A percentile compares a stretch with the other conserved stretches of the same genome.
These are phyloP conservation scores for Cristatella mucedo DNA, from an alignment of 2,888 invertebrate species.

Conservation along the genomic window DNA sequence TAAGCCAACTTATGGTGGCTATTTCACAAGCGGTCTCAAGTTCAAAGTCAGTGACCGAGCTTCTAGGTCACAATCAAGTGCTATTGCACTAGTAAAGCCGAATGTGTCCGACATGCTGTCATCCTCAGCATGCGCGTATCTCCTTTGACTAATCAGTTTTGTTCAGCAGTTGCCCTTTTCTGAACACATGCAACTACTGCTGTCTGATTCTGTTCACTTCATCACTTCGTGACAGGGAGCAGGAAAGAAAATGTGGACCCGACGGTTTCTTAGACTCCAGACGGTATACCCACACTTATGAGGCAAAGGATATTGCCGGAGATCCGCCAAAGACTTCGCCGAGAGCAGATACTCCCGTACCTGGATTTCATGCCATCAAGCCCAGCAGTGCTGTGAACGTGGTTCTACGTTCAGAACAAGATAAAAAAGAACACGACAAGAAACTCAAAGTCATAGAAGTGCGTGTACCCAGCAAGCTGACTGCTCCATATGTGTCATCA, in stretches of 20 bases:
- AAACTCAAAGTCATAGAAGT: conserved; percentile 33
- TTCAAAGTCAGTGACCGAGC: no score
- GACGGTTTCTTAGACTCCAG: conserved; percentile 30
- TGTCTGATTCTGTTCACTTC: no score
- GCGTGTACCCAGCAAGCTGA: neutral
- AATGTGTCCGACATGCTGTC: no score
- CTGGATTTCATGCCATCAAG: conserved; percentile 11
- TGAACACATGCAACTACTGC: no score
- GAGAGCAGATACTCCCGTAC: conserved; percentile 11
- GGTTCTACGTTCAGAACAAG: conserved; percentile 18
- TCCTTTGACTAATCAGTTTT: no score
- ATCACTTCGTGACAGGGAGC: conserved; percentile 24
- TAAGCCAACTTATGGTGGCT: no score
- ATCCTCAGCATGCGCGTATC: no score
- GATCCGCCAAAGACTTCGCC: conserved; percentile 1
- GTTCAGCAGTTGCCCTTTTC: no score
- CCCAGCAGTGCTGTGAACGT: conserved; percentile 20
- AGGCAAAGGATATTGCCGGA: neutral
- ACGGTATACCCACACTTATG: conserved; percentile 21
- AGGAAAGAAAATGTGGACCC: conserved; percentile 30
- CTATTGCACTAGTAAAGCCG: no score
- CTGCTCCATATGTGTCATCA: no score
- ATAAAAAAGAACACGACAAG: conserved; percentile 26
- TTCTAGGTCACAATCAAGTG: no score
- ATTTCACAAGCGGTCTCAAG: no score